Evolutionary conservation across 1,140 invertebrate genomes (phyloP).

Genomic region (Protaetia brevitarsis): DNA sequence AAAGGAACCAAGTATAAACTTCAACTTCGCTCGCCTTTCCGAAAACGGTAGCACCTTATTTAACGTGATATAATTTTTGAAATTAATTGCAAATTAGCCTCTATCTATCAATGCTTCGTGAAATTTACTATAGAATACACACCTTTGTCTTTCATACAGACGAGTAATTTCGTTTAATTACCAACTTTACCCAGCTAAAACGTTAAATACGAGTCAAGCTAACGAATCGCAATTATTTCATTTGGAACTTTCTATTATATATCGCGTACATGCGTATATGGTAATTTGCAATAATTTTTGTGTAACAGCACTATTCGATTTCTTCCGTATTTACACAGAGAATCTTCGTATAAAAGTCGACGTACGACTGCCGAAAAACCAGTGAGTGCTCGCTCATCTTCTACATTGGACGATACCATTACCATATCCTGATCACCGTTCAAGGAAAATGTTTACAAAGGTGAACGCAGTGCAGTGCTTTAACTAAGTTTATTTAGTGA

Average conservation of each 20-base stretch:
- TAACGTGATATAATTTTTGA: too few relatives aligned
- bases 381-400: background rate
- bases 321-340: background rate
- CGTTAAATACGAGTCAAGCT: background rate
- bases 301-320: background rate
- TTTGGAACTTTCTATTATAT: constrained; percentile 2
- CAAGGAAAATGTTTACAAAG: background rate
- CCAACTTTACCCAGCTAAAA: background rate
- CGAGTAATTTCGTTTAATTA: background rate
- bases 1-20: too few relatives aligned
- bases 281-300: constrained; percentile 1
- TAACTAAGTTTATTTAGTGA: too few relatives aligned
- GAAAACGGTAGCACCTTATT: too few relatives aligned
- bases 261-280: background rate
- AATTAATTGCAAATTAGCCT: too few relatives aligned
- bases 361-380: background rate
- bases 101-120: too few relatives aligned
- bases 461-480: too few relatives aligned
- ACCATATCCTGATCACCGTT: background rate
- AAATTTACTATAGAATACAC: too few relatives aligned
- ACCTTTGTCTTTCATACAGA: too few relatives aligned
- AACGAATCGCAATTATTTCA: constrained; percentile 1
- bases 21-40: too few relatives aligned
- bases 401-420: background rate
- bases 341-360: background rate